Evolutionary conservation across 2,113 vertebrate species (phyloP), one percentile per base, ranked within the genome.

Genomic region (Vidua macroura): DNA sequence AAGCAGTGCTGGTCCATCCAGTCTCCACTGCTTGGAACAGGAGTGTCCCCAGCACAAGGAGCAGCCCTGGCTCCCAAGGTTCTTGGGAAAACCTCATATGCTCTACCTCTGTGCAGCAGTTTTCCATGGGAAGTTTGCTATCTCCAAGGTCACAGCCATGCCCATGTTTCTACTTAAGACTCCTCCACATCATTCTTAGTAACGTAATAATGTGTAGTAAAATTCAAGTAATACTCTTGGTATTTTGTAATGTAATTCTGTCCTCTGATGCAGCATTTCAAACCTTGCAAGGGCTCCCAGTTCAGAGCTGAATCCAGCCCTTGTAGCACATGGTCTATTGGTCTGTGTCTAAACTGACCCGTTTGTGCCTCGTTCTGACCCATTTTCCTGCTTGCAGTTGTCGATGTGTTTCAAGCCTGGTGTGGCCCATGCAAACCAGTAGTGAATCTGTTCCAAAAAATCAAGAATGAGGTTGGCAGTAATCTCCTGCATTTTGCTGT

Each of bases 371-470:
- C 15, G n/a, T 90, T 31, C 21, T 70, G 62, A 67, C 73, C 14
- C 27, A 20, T 66, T 56, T 64, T 78, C 68, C 51, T 90, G 79
- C 77, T 31, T 30, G 24, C 95, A 99, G 99, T 99, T 86, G 98
- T 99, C 3, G 99, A 99, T 23, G 98, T 98, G 13, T 98, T 99
- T 95, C 99, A 99, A 85, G 98, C 98, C 82, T 99, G 99, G 99
- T 99, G 99, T 84, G 99, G 99, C n/a, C 99, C 99, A 35, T 99
- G 99, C 95, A 98, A 98, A 87, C 97, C 99, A 16, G 98, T 98
- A 48, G 97, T 99, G 82, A 98, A 98, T 93, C 98, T 99, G 39
- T 99, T 99, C 67, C 97, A 97, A 92, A 99, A 99, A 97, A 98
- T 99, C 83, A 99, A 98, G 96, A 98, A 98, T 7, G 98, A 99